Base-by-base conservation (phyloP, 2,888 invertebrate species). In the Scaptodrosophila latifasciaeformis region DNA sequence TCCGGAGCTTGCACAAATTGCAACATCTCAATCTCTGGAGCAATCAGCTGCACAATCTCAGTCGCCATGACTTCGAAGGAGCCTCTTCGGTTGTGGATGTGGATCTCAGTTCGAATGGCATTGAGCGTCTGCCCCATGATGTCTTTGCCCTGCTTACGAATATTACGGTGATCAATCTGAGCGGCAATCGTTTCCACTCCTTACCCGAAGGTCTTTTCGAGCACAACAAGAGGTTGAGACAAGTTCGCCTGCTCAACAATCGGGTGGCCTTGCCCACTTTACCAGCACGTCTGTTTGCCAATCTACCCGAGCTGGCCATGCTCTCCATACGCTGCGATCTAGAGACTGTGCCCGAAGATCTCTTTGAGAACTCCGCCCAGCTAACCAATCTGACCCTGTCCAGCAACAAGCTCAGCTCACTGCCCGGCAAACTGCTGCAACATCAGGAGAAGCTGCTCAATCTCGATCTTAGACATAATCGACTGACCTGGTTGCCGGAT, bases 391-490 rank as follows among this genome's bases (percentile, higher is more conserved):
- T 95, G 64, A 89, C 89, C 54, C 85, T 95, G 51, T 87, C 89
- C 21, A 87, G 88, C 44, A 94, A 92, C 78, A 84, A 86, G 46
- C 84, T 91, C 2, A 81, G 69, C 24, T 79, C 74, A 2, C 82
- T 96, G 49, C 92, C 93, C 0, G 86, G 85, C 19, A 84, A 89
- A 24, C 85, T 93, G 27, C 90, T 94, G 63, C 88, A 88, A 18
- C 90, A 91, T 75, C 89, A 91, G 82, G 87, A 85, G 3, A 89
- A 90, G 44, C 85, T 96, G 6, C 74, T 88, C 4, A 88, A 87
- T 34, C 85, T 96, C 53, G 89, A 92, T 75, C 84, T 96, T 50
- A 89, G 90, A 59, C 85, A 88, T 57, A 96, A 96, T 83, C 85
- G 87, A 44, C 70, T 96, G 6, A 86, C 80, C 30, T 85, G 84